Evolutionary conservation across 2,113 vertebrate genomes (phyloP), one percentile per base, ranked within the genome.

Genomic region (Coryphaenoides rupestris): DNA sequence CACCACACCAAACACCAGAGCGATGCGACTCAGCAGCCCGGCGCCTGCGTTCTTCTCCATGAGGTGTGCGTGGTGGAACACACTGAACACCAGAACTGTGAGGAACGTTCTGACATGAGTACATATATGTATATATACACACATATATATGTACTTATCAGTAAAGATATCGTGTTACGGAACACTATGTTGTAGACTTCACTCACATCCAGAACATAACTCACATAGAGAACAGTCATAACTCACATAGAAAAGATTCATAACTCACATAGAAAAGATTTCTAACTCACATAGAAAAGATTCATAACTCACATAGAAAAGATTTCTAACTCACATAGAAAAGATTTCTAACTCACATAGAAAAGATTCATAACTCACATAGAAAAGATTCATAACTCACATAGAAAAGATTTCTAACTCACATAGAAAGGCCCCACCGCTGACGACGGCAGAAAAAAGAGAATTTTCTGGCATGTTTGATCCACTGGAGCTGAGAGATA

Each of bases 181-280:
- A 40, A 40, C 13, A 12, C 2, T 40, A 7, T 10, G 33, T 40
- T 40, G 33, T 12, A 9, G 21, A 2, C 13, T 64, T 17, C 0
- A 23, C n/a, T n/a, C n/a, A n/a, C n/a, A n/a, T n/a, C n/a, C n/a
- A n/a, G n/a, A n/a, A n/a, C n/a, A n/a, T 4, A 72, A 90, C 91
- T 88, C 75, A 92, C 91, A 92, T 5, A 92, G 63, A 66, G 91
- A 89, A n/a, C n/a, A n/a, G n/a, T n/a, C n/a, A n/a, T 4, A 72
- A 90, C 91, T 88, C 75, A 92, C 91, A 92, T 5, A 92, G 63
- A 66, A 91, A 89, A 53, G 91, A n/a, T n/a, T n/a, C n/a, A n/a
- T 4, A 72, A 90, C 91, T 88, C 75, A 92, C 91, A 92, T 5
- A 92, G 63, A 66, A 91, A 89, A 53, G 91, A n/a, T n/a, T n/a